Evolutionary conservation across 2,888 invertebrate genomes (phyloP), one percentile per base, ranked within the genome.

Genomic region (Amphimallon solstitiale): DNA sequence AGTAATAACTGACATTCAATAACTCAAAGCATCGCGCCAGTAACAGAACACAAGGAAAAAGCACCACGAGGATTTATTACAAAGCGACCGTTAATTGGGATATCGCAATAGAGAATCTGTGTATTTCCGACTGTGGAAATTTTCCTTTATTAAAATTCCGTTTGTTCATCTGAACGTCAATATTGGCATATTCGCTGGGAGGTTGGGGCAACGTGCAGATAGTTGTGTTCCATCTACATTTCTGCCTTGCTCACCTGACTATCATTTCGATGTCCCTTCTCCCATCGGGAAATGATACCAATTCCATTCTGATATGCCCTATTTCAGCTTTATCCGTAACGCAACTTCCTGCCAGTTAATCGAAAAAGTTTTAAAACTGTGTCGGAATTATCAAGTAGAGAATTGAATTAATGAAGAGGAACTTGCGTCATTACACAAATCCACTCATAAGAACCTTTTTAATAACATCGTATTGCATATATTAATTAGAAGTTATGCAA

Each of bases 81-180:
- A 29, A 29, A 7, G 29, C 5, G 9, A 5, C 3, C 34, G 35
- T 35, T 51, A 51, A 51, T 51, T 51, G 51, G 48, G 10, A 51
- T 35, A 51, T 51, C 6, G 35, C 35, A 51, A 37, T 34, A 34
- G 10, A 35, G 17, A 35, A 51, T 14, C 17, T 17, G 29, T 60
- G 29, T 29, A 23, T 45, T 43, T 34, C 12, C 10, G 43, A 60
- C 34, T 35, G 59, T 23, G 43, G 34, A 34, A 40, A 60, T 29
- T 45, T 45, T 15, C 45, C 45, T 60, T 60, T 60, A 60, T 60
- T 60, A 34, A 60, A 60, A 60, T 60, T 60, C 60, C 60, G 34
- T 29, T 51, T 35, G 51, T 29, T 29, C 29, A 29, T 29, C 29
- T 29, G 3, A 5, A 29, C 29, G 9, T 29, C 6, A 29, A 29